Evolutionary conservation across 2,113 vertebrate genomes (phyloP), one percentile per base, ranked within the genome.

Genomic region (Chionis minor): DNA sequence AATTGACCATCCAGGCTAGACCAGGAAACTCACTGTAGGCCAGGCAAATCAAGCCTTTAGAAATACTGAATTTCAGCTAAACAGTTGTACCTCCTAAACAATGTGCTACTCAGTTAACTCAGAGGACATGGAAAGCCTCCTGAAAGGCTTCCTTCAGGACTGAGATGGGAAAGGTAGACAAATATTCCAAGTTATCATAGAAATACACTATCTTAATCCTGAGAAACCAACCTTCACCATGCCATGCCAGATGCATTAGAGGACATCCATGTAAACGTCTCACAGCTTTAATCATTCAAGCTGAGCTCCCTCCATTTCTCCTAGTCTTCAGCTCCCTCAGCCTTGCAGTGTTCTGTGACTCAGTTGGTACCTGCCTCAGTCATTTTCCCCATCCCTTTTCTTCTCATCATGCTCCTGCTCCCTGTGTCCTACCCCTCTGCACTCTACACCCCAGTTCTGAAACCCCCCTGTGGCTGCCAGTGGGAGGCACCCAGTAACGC

Each of bases 171-270:
- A 90, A 87, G 14, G 27, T 7, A 67, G 21, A 70, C 8, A 79
- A 71, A 70, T 42, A 75, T 75, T 67, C 11, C 14, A 90, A 55
- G 54, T 24, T 58, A 65, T 42, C 44, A 58, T 0, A 44, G 14
- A 83, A 80, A 83, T 10, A 71, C 1, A 26, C 21, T 40, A 14
- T 6, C 33, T 65, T 55, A 78, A 90, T 87, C 27, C 40, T 61
- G 59, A 84, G 35, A 84, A 77, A 84, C 23, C 32, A 84, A 33
- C 12, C 35, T 78, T 54, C 38, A 38, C 38, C 38, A 38, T 0
- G 3, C 20, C 0, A 0, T 21, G 5, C 17, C 28, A 51, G 67
- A 72, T 6, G 26, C 17, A 38, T 19, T 55, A 63, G 27, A 86
- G 17, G 18, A 69, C 44, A 87, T 42, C 13, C 72, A 74, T 2